Percentiles rank a stretch among this genome's conserved stretches.
phyloP scores from a whole-genome alignment of 2,797 vertebrate species.

The Leucoraja ocellata region DNA sequence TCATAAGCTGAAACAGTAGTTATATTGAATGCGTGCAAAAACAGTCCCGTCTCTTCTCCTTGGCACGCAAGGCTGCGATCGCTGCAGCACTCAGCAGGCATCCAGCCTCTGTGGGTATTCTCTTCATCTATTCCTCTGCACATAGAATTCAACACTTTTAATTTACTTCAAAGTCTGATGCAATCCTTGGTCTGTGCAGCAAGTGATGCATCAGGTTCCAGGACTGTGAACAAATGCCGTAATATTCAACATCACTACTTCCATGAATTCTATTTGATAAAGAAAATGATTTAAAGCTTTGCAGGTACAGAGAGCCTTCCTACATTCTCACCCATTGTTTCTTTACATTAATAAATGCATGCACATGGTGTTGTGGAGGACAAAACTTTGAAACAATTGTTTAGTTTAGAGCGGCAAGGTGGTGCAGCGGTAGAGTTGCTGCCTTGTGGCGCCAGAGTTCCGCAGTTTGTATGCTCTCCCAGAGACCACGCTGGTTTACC shows the following conservation, averaged over 20 bases:
- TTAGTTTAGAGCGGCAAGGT: too few relatives aligned
- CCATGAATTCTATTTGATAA: constrained; percentile 5
- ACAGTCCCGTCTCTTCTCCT: background rate
- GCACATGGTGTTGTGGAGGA: background rate
- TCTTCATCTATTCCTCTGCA: background rate
- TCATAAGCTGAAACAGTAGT: background rate
- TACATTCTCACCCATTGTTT: background rate
- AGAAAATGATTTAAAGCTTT: background rate
- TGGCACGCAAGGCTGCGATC: background rate
- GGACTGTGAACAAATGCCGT: background rate
- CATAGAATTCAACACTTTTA: background rate
- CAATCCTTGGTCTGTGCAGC: background rate
- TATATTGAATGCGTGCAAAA: background rate
- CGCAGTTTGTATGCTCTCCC: too few relatives aligned
- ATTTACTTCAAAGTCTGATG: background rate
- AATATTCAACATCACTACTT: background rate
- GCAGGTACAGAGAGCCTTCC: too few relatives aligned
- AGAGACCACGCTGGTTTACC: too few relatives aligned
- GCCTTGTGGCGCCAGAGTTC: too few relatives aligned
- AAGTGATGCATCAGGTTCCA: background rate
- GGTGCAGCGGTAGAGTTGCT: too few relatives aligned
- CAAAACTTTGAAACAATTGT: background rate
- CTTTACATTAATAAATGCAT: background rate
- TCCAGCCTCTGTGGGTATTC: background rate
- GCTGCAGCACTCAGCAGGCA: background rate